Evolutionary conservation across 2,113 vertebrate genomes (phyloP).

Genomic region (Ailurus styani): DNA sequence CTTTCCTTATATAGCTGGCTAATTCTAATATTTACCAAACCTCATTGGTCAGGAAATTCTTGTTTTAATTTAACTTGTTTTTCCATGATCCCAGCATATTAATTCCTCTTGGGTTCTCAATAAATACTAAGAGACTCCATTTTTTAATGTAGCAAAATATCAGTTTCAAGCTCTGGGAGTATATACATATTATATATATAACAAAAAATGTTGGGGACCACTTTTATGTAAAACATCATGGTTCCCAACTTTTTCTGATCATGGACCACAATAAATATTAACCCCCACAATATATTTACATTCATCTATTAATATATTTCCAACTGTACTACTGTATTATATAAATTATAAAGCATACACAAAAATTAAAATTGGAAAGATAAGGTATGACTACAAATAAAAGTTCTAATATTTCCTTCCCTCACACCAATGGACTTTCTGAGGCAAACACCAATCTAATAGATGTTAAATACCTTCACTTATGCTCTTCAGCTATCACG

Average conservation of each 20-base stretch:
- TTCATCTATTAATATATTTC: not conserved
- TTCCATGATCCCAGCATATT: not conserved
- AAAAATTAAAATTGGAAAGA: not conserved
- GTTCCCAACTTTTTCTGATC: not conserved
- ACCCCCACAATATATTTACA: not conserved
- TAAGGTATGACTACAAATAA: not conserved
- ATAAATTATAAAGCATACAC: not conserved
- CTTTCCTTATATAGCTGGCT: not conserved
- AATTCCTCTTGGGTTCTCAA: not conserved
- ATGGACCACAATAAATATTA: not conserved
- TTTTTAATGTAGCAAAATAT: conserved; percentile 6
- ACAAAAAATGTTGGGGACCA: not conserved
- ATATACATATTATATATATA: not conserved
- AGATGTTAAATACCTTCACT: not conserved
- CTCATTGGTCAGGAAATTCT: not conserved
- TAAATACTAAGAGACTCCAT: not conserved
- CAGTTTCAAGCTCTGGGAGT: not conserved
- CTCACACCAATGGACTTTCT: not conserved
- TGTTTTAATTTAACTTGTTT: not conserved
- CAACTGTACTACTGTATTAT: not conserved
- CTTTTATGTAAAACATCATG: not conserved
- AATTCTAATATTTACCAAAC: not conserved
- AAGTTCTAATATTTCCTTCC: not conserved
- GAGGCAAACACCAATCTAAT: not conserved
- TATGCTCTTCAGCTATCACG: not conserved